These are phyloP conservation scores for Bactericera cockerelli DNA, from an alignment of 1,140 invertebrate species.

Conservation along the genomic window DNA sequence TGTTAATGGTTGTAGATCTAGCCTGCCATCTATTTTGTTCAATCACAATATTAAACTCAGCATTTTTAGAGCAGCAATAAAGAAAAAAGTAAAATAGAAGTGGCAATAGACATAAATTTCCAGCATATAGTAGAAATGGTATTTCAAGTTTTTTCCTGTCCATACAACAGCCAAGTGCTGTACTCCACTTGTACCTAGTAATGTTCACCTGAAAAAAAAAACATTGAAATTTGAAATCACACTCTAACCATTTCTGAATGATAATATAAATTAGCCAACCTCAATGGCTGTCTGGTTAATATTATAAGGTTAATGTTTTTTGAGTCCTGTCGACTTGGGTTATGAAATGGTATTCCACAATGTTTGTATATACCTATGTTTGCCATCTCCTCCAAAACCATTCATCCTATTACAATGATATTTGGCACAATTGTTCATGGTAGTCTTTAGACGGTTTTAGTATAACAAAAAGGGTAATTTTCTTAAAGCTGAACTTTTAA, in stretches of 20 bases:
- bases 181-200: conserved; percentile 16
- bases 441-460: no score
- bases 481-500: no score
- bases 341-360: background rate
- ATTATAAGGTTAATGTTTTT: no score
- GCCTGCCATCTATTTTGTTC: background rate
- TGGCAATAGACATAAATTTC: conserved; percentile 9
- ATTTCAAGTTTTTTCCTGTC: conserved; percentile 16
- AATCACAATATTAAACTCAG: background rate
- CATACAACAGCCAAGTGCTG: conserved; percentile 15
- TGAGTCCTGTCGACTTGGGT: background rate
- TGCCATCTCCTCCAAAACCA: no score
- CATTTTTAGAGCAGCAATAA: background rate
- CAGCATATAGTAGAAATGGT: conserved; percentile 12
- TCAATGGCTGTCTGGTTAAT: no score
- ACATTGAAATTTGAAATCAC: background rate
- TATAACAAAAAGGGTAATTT: background rate
- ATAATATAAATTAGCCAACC: background rate
- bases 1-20: no score
- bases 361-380: no score
- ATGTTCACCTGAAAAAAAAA: conserved; percentile 16
- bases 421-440: no score
- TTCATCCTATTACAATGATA: no score
- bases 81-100: background rate
- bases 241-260: background rate